Conservation (phyloP, 2,113 vertebrate species). For the Ivindomyrus marchei region DNA sequence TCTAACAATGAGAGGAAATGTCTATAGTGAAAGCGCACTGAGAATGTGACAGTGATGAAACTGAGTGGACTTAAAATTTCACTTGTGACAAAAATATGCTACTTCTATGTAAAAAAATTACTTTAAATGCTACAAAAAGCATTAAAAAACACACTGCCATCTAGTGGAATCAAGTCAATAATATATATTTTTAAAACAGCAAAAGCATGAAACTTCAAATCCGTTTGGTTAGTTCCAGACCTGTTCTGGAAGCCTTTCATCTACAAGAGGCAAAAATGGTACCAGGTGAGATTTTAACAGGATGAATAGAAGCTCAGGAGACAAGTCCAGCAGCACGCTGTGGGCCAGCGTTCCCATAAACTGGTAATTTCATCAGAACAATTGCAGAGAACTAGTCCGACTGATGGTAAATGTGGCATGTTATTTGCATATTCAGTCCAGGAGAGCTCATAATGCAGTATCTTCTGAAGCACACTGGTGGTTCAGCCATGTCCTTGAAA, state of each 20-base stretch:
- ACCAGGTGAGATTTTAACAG: not conserved
- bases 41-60: not conserved
- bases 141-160: constrained; percentile 8
- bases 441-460: not conserved
- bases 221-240: not conserved
- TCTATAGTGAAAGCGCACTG: not conserved
- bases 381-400: not conserved
- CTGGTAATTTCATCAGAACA: not conserved
- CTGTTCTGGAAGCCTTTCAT: not conserved
- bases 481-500: not conserved
- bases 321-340: not conserved
- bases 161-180: constrained; percentile 11
- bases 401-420: not conserved
- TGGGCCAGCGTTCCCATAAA: not conserved
- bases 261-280: not conserved
- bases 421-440: not conserved
- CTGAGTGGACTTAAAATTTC: not conserved
- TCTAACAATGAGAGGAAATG: not conserved
- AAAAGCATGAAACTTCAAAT: not conserved
- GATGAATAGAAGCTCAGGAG: not conserved
- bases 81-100: not conserved
- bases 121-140: not conserved
- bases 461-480: not conserved
- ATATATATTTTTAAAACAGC: not conserved
- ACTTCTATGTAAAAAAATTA: not conserved